phyloP scores from a whole-genome alignment of 2,888 invertebrate species.

The Frankliniella fusca region DNA sequence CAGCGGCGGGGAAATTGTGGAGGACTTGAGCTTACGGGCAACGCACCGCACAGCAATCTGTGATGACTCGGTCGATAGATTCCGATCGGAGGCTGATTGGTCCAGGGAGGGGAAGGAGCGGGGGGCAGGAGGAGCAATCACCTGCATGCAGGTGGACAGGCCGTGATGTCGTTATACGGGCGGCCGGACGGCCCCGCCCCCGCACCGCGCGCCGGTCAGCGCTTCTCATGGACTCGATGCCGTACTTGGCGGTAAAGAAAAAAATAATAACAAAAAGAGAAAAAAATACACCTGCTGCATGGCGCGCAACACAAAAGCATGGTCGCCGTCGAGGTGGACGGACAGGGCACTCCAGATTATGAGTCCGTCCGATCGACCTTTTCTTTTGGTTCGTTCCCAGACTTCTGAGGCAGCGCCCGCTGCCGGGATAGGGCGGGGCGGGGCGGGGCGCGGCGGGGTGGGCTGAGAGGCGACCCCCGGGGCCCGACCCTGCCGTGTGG shows the following conservation, averaged over 20 bases:
- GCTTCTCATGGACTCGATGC: no score
- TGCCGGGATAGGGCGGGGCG: background rate
- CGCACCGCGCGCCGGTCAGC: no score
- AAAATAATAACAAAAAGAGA: no score
- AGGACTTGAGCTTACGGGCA: background rate
- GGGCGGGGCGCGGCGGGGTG: background rate
- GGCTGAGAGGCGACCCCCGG: background rate
- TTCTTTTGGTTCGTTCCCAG: no score
- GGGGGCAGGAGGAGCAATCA: background rate
- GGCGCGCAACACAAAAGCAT: no score
- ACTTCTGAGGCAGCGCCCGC: background rate
- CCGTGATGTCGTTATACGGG: background rate
- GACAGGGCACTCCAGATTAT: no score
- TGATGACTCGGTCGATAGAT: background rate
- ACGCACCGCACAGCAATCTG: background rate
- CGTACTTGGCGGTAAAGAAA: no score
- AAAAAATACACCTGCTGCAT: no score
- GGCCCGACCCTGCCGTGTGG: background rate
- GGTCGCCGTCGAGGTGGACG: no score
- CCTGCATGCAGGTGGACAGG: background rate
- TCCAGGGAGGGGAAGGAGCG: no score
- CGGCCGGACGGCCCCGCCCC: background rate
- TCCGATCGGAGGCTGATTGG: slow-evolving; percentile 16
- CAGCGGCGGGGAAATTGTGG: background rate
- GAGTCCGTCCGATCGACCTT: no score